Evolutionary conservation across 2,797 vertebrate genomes (phyloP).

Genomic region (Chelmon rostratus): DNA sequence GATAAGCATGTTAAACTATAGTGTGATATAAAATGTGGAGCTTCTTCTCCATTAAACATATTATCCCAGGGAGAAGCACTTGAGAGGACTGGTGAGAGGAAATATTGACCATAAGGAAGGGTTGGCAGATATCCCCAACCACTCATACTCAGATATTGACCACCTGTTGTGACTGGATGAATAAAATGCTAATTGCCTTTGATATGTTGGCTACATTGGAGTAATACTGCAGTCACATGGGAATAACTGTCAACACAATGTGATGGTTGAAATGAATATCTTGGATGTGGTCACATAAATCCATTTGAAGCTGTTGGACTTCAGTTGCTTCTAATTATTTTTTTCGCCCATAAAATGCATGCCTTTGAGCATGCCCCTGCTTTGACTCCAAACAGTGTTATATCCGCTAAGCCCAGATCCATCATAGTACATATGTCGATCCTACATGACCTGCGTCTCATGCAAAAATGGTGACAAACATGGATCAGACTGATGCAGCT

Average conservation of each 20-base stretch:
- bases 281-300: background rate
- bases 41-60: background rate
- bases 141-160: conserved; percentile 23
- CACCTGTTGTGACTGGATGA: conserved; percentile 23
- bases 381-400: background rate
- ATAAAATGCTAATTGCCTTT: background rate
- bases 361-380: background rate
- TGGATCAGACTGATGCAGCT: background rate
- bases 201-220: background rate
- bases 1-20: background rate
- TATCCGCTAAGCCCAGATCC: background rate
- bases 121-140: background rate
- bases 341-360: background rate
- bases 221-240: background rate
- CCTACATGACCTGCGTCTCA: background rate
- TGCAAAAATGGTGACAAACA: background rate
- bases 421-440: background rate
- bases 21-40: background rate
- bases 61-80: background rate
- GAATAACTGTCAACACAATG: background rate
- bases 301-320: background rate
- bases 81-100: background rate
- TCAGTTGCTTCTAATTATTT: background rate
- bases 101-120: background rate
- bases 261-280: background rate